phyloP scores from a whole-genome alignment of 2,113 vertebrate species.

The Austrofundulus limnaeus region DNA sequence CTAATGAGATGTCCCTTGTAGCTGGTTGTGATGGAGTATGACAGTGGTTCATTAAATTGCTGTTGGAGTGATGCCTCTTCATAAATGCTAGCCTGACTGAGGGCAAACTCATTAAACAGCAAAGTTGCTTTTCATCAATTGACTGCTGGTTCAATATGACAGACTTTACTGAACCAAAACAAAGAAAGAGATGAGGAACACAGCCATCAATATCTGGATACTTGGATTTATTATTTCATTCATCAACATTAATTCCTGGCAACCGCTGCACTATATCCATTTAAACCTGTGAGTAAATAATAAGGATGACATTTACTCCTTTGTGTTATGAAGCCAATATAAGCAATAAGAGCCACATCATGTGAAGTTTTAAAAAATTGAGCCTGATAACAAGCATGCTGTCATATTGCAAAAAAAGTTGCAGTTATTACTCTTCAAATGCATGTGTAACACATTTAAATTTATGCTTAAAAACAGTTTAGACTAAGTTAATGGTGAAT shows the following conservation, averaged over 20 bases:
- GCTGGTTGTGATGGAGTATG: slow-evolving; percentile 52
- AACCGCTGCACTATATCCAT: accelerated
- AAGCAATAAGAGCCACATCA: neutral
- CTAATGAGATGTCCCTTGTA: slow-evolving; percentile 55
- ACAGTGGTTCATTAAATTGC: slow-evolving; percentile 62
- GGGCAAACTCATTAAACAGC: slow-evolving; percentile 63
- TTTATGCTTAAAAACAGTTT: no score
- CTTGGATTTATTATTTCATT: slow-evolving; percentile 14
- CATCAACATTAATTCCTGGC: slow-evolving; percentile 8
- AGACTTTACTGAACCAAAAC: slow-evolving; percentile 50
- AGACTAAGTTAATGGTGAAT: no score
- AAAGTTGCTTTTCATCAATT: slow-evolving; percentile 53
- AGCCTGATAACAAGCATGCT: neutral
- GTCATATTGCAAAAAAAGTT: no score
- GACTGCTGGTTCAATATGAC: slow-evolving; percentile 49
- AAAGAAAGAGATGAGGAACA: slow-evolving; percentile 11
- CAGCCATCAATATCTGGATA: slow-evolving; percentile 2
- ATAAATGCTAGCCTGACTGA: slow-evolving; percentile 44
- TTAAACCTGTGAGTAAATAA: slow-evolving; percentile 1
- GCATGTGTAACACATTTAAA: no score
- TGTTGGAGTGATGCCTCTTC: slow-evolving; percentile 37
- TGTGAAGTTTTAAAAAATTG: neutral
- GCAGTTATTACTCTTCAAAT: no score
- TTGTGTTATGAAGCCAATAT: neutral
- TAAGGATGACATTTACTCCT: neutral